Conservation (phyloP, 2,113 vertebrate genomes). For the Tinamus guttatus region DNA sequence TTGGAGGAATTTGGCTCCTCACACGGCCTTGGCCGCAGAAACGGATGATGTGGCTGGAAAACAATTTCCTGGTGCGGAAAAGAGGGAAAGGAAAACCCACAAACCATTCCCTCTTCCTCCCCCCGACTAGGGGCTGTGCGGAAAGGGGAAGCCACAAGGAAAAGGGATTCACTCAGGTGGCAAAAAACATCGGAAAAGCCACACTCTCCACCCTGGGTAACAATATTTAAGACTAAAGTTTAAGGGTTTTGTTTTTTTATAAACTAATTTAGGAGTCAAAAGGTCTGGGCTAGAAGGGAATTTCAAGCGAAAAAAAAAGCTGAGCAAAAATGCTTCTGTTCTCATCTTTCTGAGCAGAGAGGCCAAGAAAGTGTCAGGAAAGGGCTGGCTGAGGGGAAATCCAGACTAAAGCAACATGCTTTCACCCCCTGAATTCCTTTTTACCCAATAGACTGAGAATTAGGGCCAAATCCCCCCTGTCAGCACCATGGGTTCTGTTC, state of each 20-base stretch:
- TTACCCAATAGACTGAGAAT: background rate
- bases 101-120: too few species aligned
- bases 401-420: background rate
- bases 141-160: background rate
- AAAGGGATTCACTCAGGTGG: background rate
- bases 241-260: too few species aligned
- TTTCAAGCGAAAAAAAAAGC: background rate
- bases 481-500: too few species aligned
- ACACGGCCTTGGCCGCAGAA: background rate
- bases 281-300: background rate
- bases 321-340: background rate
- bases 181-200: fast-evolving
- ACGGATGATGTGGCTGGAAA: background rate
- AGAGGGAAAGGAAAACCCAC: fast-evolving
- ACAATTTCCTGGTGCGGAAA: background rate
- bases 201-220: fast-evolving
- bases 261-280: background rate
- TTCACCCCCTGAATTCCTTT: background rate
- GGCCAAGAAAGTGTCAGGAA: background rate
- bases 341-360: background rate
- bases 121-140: too few species aligned
- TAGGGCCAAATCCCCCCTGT: background rate
- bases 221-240: background rate
- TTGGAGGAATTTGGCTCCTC: background rate
- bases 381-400: background rate